Evolutionary conservation across 2,797 vertebrate genomes (phyloP).

Genomic region (Gadopsis bispinosus): DNA sequence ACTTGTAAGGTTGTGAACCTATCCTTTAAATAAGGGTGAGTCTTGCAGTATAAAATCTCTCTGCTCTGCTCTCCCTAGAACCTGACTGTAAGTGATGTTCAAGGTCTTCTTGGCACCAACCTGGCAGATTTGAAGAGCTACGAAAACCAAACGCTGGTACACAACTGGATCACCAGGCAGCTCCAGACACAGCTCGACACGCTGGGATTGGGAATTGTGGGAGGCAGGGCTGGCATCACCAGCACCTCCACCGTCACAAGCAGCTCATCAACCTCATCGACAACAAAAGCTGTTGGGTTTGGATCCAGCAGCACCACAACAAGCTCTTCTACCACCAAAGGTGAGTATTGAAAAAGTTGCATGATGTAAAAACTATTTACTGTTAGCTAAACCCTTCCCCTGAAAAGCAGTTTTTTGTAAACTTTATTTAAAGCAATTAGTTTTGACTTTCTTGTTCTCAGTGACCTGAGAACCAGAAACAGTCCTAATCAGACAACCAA

Average conservation of each 20-base stretch:
- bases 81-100: constrained; percentile 74
- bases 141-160: constrained; percentile 64
- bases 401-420: too few relatives aligned
- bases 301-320: background rate
- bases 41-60: background rate
- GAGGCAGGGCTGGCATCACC: constrained; percentile 42
- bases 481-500: too few relatives aligned
- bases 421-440: too few relatives aligned
- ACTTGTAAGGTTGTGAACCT: background rate
- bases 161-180: constrained; percentile 67
- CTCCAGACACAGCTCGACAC: constrained; percentile 57
- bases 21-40: background rate
- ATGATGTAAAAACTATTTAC: background rate
- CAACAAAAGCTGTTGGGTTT: background rate
- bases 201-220: constrained; percentile 49
- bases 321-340: constrained; percentile 28
- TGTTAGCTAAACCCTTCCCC: background rate
- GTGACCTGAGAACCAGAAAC: too few relatives aligned
- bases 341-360: constrained; percentile 27
- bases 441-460: too few relatives aligned
- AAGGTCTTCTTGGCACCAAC: constrained; percentile 75
- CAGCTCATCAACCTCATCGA: background rate
- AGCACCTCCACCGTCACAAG: background rate
- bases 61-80: constrained; percentile 54
- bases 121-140: constrained; percentile 70